These are phyloP conservation scores for Daboia siamensis DNA, from an alignment of 2,113 vertebrate species.

Conservation along the genomic window DNA sequence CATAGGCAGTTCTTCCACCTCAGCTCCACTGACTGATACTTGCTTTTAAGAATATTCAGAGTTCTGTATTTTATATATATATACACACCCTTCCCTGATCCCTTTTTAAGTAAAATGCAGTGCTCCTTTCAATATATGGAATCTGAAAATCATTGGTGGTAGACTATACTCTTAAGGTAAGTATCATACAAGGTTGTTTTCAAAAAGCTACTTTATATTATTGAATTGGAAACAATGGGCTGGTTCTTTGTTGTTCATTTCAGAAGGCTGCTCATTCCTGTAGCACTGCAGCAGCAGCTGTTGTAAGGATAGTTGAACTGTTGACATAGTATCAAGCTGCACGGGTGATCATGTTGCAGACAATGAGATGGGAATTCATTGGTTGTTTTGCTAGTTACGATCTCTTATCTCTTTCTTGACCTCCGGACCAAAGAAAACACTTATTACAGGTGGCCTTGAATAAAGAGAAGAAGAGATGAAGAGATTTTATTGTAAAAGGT, in stretches of 20 bases:
- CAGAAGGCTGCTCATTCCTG: not conserved
- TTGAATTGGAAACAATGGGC: not conserved
- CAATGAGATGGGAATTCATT: not conserved
- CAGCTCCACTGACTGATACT: not conserved
- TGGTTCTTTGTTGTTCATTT: not conserved
- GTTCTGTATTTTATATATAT: not conserved
- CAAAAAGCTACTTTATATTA: not conserved
- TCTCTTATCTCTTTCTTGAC: not conserved
- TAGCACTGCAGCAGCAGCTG: constrained; percentile 4
- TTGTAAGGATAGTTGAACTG: not conserved
- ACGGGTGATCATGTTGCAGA: not conserved
- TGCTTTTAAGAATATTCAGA: not conserved
- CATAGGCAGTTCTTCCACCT: not conserved
- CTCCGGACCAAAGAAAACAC: not conserved
- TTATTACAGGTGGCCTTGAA: not conserved
- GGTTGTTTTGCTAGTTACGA: not conserved
- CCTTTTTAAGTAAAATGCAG: not conserved
- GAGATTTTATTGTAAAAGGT: not conserved
- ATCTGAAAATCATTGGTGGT: not conserved
- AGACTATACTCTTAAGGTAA: not conserved
- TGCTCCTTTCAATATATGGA: not conserved
- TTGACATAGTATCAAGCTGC: not conserved
- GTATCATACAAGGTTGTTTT: not conserved
- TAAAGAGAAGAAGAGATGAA: accelerated
- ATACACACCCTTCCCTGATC: not conserved